Conservation (phyloP, 2,888 invertebrate species). For the Oscheius sp. region DNA sequence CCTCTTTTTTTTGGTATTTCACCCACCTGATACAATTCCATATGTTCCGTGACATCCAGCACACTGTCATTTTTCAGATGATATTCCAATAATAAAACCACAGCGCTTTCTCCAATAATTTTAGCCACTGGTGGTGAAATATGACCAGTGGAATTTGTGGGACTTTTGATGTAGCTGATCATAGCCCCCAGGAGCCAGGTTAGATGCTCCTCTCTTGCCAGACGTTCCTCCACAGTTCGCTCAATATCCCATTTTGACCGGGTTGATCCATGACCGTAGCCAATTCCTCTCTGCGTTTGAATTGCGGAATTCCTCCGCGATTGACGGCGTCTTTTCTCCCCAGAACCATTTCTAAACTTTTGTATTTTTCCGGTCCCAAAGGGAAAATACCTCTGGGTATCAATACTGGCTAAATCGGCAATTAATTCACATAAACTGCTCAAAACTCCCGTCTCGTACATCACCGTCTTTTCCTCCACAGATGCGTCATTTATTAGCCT, state of each 20-base stretch:
- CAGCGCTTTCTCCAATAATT: slow-evolving; percentile 51
- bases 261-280: slow-evolving; percentile 72
- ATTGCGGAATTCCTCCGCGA: slow-evolving; percentile 51
- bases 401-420: slow-evolving; percentile 54
- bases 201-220: slow-evolving; percentile 70
- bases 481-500: slow-evolving; percentile 62
- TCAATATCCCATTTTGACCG: slow-evolving; percentile 71
- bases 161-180: slow-evolving; percentile 59
- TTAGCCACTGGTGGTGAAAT: slow-evolving; percentile 45
- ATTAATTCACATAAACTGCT: slow-evolving; percentile 62
- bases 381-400: slow-evolving; percentile 38
- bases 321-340: slow-evolving; percentile 46
- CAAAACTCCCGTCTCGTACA: slow-evolving; percentile 62
- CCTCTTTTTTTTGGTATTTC: neutral
- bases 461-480: slow-evolving; percentile 55
- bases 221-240: slow-evolving; percentile 66
- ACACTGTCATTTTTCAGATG: slow-evolving; percentile 71
- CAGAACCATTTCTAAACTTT: slow-evolving; percentile 41
- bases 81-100: slow-evolving; percentile 67
- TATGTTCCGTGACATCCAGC: slow-evolving; percentile 72
- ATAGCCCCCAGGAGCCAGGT: slow-evolving; percentile 71
- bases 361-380: neutral
- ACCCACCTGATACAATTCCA: slow-evolving; percentile 70
- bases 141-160: slow-evolving; percentile 41
- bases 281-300: slow-evolving; percentile 57